phyloP scores from a whole-genome alignment of 2,113 vertebrate species.

The Pygoscelis antarcticus region DNA sequence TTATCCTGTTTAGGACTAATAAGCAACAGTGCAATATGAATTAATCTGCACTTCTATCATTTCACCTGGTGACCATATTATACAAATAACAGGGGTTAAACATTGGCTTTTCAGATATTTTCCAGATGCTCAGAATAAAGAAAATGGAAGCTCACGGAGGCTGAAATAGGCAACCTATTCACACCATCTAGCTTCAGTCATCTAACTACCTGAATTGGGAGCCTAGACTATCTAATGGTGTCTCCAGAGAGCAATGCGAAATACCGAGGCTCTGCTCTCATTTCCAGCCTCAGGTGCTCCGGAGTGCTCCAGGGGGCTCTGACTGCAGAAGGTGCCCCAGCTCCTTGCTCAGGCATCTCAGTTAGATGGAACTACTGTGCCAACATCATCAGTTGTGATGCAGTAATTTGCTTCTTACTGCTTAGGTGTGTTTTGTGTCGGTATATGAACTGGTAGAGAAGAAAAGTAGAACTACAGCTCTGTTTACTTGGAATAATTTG shows the following conservation, averaged over 20 bases:
- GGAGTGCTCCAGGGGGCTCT: not conserved
- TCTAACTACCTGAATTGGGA: not conserved
- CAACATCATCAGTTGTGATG: not conserved
- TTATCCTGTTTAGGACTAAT: not conserved
- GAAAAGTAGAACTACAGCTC: not conserved
- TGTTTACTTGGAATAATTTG: not conserved
- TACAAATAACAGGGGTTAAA: not conserved
- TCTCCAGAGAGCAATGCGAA: not conserved
- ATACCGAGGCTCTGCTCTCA: rapidly evolving
- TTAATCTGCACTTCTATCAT: not conserved
- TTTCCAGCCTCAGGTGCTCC: not conserved
- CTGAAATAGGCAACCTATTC: not conserved
- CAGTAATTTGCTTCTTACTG: not conserved
- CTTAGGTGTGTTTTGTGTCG: not conserved
- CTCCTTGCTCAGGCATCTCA: rapidly evolving
- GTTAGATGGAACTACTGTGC: not conserved
- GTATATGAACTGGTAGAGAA: not conserved
- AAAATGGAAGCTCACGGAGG: not conserved
- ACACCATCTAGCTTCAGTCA: not conserved
- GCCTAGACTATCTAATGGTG: not conserved
- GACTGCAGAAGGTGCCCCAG: not conserved
- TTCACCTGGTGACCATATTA: not conserved
- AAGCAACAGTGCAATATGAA: not conserved
- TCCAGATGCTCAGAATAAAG: not conserved
- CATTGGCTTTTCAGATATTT: not conserved